Evolutionary conservation across 2,113 vertebrate species (phyloP).

Genomic region (Bubalus kerabau): DNA sequence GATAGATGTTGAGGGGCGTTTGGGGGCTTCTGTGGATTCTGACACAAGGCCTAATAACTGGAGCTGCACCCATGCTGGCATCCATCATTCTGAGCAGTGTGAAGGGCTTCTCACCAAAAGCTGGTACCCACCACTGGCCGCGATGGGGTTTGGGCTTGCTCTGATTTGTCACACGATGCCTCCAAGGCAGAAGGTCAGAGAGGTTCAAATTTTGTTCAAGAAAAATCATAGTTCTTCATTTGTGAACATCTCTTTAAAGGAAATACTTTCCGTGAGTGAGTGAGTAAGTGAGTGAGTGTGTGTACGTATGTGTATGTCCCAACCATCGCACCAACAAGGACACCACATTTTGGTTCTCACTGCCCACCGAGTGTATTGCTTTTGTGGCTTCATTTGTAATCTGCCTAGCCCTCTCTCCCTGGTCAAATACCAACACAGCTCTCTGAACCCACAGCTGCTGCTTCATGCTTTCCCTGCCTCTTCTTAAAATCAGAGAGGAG

Average conservation of each 20-base stretch:
- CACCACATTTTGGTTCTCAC: background rate
- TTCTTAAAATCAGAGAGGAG: slow-evolving; percentile 37
- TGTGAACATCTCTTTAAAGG: slow-evolving; percentile 45
- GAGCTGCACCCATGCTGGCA: background rate
- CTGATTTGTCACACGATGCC: slow-evolving; percentile 50
- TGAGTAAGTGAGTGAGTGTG: background rate
- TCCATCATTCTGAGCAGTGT: slow-evolving; percentile 61
- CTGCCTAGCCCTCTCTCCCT: background rate
- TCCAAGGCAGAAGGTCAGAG: slow-evolving; percentile 62
- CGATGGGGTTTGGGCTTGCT: slow-evolving; percentile 51
- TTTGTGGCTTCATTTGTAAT: fast-evolving
- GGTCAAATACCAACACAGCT: background rate
- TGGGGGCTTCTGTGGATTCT: slow-evolving; percentile 60
- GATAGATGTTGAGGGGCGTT: slow-evolving; percentile 48
- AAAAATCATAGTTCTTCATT: slow-evolving; percentile 65
- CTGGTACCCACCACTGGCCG: slow-evolving; percentile 44
- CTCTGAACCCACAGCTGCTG: background rate
- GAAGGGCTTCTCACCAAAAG: slow-evolving; percentile 54
- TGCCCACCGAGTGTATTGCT: fast-evolving
- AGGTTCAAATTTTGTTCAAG: slow-evolving; percentile 41
- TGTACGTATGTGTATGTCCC: background rate
- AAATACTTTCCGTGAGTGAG: slow-evolving; percentile 1
- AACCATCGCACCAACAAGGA: background rate
- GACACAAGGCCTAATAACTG: slow-evolving; percentile 59
- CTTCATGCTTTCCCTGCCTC: background rate